A percentile compares a stretch with the other conserved stretches of the same genome.
phyloP scores from a whole-genome alignment of 2,797 vertebrate genomes.

The Sebastes variabilis region DNA sequence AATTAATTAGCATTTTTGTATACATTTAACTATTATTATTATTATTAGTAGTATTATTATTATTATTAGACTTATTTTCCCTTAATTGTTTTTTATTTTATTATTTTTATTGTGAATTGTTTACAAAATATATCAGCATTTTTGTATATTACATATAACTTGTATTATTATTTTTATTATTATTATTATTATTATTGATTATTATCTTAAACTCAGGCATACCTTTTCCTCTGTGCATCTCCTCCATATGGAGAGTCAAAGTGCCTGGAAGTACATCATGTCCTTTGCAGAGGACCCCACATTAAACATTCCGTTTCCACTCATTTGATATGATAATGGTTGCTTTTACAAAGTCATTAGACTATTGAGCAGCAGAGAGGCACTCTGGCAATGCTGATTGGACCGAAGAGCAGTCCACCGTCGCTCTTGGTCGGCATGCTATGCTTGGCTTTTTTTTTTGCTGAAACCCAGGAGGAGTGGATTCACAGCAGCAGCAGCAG shows the following conservation, averaged over 20 bases:
- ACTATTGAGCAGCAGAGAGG: slow-evolving; percentile 9
- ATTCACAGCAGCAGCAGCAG: slow-evolving; percentile 9
- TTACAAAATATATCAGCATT: neutral
- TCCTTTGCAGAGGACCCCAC: neutral
- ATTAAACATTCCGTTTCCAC: neutral
- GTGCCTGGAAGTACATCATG: neutral
- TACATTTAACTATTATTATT: neutral
- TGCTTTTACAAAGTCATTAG: slow-evolving; percentile 19
- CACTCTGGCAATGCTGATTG: slow-evolving; percentile 21
- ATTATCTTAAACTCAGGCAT: neutral
- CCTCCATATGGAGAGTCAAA: neutral
- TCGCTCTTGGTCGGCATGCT: slow-evolving; percentile 22
- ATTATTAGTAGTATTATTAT: neutral
- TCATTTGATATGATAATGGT: slow-evolving; percentile 12
- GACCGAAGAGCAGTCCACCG: slow-evolving; percentile 9
- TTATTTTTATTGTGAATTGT: neutral
- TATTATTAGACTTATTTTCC: too few species aligned
- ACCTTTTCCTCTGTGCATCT: neutral
- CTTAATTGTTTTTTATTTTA: neutral
- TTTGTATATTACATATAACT: neutral
- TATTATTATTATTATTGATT: neutral
- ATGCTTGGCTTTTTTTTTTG: slow-evolving; percentile 5
- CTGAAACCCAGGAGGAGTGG: slow-evolving; percentile 30
- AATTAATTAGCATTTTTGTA: neutral
- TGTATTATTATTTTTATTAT: neutral